These are phyloP conservation scores for Drosophila aff. DNA, from an alignment of 1,140 invertebrate genomes.

Conservation along the genomic window DNA sequence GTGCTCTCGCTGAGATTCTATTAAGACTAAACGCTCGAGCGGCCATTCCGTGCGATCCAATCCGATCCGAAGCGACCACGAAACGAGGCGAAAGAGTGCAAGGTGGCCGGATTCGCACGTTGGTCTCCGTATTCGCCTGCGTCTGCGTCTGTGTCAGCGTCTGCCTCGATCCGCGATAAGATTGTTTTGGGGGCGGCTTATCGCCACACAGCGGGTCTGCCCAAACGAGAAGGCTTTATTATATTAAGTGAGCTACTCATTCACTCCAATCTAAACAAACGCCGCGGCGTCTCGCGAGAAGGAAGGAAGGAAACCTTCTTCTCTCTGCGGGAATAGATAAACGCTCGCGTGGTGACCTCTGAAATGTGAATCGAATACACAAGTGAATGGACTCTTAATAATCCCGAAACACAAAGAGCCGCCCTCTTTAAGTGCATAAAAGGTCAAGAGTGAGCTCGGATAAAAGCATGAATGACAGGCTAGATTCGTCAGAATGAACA, in stretches of 20 bases:
- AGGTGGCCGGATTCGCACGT: slow-evolving; percentile 47
- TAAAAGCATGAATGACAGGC: slow-evolving; percentile 17
- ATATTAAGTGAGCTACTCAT: slow-evolving; percentile 71
- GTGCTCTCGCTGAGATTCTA: slow-evolving; percentile 65
- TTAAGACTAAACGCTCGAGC: slow-evolving; percentile 57
- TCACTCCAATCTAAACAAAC: slow-evolving; percentile 69
- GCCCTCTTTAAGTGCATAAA: slow-evolving; percentile 17
- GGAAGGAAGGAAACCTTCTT: slow-evolving; percentile 26
- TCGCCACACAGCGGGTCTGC: slow-evolving; percentile 28
- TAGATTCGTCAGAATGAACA: background rate
- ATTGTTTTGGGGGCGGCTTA: slow-evolving; percentile 63
- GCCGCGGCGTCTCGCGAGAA: slow-evolving; percentile 38
- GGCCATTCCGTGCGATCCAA: slow-evolving; percentile 4
- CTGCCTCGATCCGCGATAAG: slow-evolving; percentile 52
- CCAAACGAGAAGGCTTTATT: slow-evolving; percentile 65
- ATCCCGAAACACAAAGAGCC: slow-evolving; percentile 12
- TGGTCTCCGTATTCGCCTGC: background rate
- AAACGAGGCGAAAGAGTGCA: slow-evolving; percentile 21
- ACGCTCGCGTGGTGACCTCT: slow-evolving; percentile 34
- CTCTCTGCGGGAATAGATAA: slow-evolving; percentile 29
- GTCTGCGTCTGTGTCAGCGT: background rate
- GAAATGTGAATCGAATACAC: slow-evolving; percentile 34
- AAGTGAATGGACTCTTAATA: slow-evolving; percentile 46
- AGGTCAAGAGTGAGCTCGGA: slow-evolving; percentile 22
- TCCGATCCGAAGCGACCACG: slow-evolving; percentile 6